phyloP scores from a whole-genome alignment of 1,140 invertebrate genomes.

The Ericerus pela region DNA sequence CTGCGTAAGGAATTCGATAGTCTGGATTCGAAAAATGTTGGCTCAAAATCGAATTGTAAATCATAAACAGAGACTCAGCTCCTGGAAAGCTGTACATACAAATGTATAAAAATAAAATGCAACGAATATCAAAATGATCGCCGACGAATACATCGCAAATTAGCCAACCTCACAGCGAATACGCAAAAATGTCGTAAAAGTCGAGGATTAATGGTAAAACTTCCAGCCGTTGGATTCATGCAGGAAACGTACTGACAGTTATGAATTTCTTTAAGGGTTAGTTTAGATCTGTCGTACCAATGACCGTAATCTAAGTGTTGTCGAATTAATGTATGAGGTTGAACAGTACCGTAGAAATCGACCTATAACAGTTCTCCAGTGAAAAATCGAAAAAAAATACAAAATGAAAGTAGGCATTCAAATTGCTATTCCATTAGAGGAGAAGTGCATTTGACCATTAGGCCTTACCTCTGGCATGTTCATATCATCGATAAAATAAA shows the following conservation, averaged over 20 bases:
- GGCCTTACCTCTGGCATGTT: slow-evolving; percentile 89
- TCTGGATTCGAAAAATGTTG: slow-evolving; percentile 72
- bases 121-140: not conserved
- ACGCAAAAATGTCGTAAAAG: slow-evolving; percentile 88
- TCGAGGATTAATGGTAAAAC: slow-evolving; percentile 88
- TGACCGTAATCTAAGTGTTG: slow-evolving; percentile 92
- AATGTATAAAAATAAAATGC: slow-evolving; percentile 13
- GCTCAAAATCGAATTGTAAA: slow-evolving; percentile 72
- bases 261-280: slow-evolving; percentile 88
- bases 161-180: slow-evolving; percentile 53
- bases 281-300: slow-evolving; percentile 83
- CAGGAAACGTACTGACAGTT: slow-evolving; percentile 93
- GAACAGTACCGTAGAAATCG: slow-evolving; percentile 84
- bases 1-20: slow-evolving; percentile 51
- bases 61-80: slow-evolving; percentile 65
- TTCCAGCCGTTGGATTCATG: slow-evolving; percentile 95
- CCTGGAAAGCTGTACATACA: slow-evolving; percentile 58
- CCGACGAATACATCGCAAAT: not conserved
- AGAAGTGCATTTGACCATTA: not conserved
- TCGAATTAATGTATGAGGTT: slow-evolving; percentile 86
- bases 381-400: slow-evolving; percentile 6
- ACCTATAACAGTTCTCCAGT: slow-evolving; percentile 31
- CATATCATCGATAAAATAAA: slow-evolving; percentile 95
- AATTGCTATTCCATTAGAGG: not conserved
- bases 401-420: not conserved